phyloP scores from a whole-genome alignment of 2,888 invertebrate species.

The Alviniconcha strummeri region DNA sequence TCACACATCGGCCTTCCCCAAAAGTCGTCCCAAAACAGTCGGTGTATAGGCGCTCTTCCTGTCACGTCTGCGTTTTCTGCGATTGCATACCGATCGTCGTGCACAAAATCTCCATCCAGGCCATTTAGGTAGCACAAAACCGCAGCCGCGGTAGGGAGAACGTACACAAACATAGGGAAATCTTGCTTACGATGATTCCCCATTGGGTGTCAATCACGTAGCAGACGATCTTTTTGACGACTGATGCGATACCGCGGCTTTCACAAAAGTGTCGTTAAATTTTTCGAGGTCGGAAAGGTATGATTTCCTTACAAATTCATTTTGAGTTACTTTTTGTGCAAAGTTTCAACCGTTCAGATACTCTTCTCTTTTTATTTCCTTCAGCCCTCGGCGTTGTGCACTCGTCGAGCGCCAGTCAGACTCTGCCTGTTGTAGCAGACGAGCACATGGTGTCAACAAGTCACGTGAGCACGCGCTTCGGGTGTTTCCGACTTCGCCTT shows the following conservation, averaged over 20 bases:
- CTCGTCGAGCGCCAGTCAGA: too few relatives aligned
- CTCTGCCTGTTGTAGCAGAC: neutral
- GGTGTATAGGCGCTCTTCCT: slow-evolving; percentile 74
- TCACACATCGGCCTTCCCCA: slow-evolving; percentile 94
- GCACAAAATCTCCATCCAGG: slow-evolving; percentile 82
- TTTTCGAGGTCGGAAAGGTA: too few relatives aligned
- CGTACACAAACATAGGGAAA: neutral
- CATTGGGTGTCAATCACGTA: neutral
- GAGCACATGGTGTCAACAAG: slow-evolving; percentile 25
- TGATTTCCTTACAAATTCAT: too few relatives aligned
- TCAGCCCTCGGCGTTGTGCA: neutral
- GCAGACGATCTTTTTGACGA: slow-evolving; percentile 12
- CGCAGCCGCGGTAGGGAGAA: slow-evolving; percentile 33
- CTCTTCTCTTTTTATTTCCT: too few relatives aligned
- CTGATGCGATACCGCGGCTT: too few relatives aligned
- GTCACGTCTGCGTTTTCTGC: slow-evolving; percentile 87
- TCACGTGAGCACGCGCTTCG: slow-evolving; percentile 3
- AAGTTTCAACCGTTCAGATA: too few relatives aligned
- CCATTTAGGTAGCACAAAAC: slow-evolving; percentile 57
- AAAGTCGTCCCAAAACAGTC: slow-evolving; percentile 78
- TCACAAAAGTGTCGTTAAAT: too few relatives aligned
- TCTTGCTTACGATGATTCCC: neutral
- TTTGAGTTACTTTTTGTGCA: too few relatives aligned
- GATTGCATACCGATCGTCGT: slow-evolving; percentile 91
- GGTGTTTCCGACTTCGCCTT: neutral